These are phyloP conservation scores for Cheilosia vulpina DNA, from an alignment of 2,888 invertebrate species.

Conservation along the genomic window DNA sequence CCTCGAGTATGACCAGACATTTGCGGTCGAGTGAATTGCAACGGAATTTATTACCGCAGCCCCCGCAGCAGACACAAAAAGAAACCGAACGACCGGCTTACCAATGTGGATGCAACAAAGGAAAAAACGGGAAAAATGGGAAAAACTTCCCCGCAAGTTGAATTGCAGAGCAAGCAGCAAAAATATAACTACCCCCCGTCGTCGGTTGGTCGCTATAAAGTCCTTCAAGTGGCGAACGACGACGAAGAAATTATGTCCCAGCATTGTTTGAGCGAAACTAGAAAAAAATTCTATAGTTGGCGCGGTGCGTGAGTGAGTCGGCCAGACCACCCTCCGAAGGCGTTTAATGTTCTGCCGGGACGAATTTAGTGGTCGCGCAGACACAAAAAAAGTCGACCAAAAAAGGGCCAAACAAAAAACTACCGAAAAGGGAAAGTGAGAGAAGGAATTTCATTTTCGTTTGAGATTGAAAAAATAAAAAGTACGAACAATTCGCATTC, in stretches of 20 bases:
- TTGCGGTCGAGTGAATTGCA: constrained; percentile 77
- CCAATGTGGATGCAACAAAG: constrained; percentile 68
- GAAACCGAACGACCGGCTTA: constrained; percentile 26
- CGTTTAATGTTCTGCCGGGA: constrained; percentile 64
- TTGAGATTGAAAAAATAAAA: constrained; percentile 49
- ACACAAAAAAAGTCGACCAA: constrained; percentile 39
- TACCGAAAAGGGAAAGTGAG: constrained; percentile 66
- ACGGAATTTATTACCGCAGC: constrained; percentile 68
- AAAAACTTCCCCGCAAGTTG: constrained; percentile 4
- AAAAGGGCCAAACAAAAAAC: constrained; percentile 10
- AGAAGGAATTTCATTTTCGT: constrained; percentile 73
- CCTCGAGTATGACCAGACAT: constrained; percentile 74
- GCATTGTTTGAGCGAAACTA: constrained; percentile 64
- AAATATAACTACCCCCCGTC: constrained; percentile 16
- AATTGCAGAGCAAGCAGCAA: constrained; percentile 20
- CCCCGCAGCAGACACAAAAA: constrained; percentile 39
- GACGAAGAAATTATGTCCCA: constrained; percentile 65
- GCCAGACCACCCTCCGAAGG: constrained; percentile 19
- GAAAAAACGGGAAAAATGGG: constrained; percentile 2
- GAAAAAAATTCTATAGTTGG: constrained; percentile 45
- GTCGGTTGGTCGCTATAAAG: constrained; percentile 25
- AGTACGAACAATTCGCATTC: constrained; percentile 54
- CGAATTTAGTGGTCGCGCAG: constrained; percentile 60
- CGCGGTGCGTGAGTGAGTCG: constrained; percentile 2
- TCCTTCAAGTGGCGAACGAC: constrained; percentile 55